Evolutionary conservation across 1,140 invertebrate species (phyloP), one percentile per base, ranked within the genome.

Genomic region (Euwallacea similis): DNA sequence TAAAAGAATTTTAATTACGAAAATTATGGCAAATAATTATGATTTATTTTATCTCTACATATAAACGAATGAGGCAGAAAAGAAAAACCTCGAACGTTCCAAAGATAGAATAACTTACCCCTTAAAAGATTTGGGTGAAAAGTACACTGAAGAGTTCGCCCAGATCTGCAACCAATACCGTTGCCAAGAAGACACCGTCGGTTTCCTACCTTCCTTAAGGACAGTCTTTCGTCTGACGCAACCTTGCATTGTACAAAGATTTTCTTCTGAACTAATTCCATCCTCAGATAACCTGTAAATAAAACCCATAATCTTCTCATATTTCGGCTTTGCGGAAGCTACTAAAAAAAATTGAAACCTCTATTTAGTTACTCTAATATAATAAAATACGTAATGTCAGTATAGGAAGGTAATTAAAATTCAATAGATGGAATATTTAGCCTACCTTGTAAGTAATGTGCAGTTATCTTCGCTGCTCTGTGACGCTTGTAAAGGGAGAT

Each of bases 151-250:
- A 15, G 89, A 89, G 56, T 91, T 89, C 7, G 90, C 89, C 87
- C 91, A 93, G 13, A 96, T 85, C 79, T 95, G 90, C n/a, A 97
- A 83, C 94, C 94, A 97, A 80, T 95, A 97, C 56, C 93, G 85
- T 79, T 95, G 93, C 95, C 95, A 97, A 0, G 93, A 91, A 0
- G 93, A 87, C 13, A 97, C 90, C 0, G 93, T 89, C 56, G 94
- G 92, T 83, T 95, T 95, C 67, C 91, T 88, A 7, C 94, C 93
- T 73, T 96, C 92, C 82, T 96, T 95, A 58, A 96, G 84, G 53
- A 97, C 84, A 0, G 93, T 94, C 83, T 96, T 96, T 59, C 94
- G 85, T 66, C 89, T 84, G 7, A 97, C 86, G 79, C 88, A 93
- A 16, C 95, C 93, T 84, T 96, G 91, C 82, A 91, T 77, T 47